Percentiles rank a stretch among this genome's conserved stretches.
These are phyloP conservation scores for Zaprionus lineosus DNA, from an alignment of 2,888 invertebrate genomes.

Conservation along the genomic window DNA sequence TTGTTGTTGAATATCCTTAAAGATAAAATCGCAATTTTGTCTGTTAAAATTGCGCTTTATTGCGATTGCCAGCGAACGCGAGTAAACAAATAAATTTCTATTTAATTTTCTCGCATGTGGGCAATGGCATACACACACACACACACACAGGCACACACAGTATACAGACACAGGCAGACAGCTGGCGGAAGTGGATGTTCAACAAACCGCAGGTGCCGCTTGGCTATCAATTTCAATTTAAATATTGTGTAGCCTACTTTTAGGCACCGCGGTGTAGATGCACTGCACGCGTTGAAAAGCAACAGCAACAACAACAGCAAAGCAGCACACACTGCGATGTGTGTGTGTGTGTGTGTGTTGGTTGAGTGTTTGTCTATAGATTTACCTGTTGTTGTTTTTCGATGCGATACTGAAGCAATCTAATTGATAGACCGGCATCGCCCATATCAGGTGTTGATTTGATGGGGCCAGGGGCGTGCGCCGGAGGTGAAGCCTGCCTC, in stretches of 20 bases:
- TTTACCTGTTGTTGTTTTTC: slow-evolving; percentile 42
- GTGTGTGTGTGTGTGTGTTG: background rate
- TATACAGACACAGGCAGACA: slow-evolving; percentile 15
- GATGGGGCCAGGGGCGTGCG: no score
- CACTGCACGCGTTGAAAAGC: slow-evolving; percentile 47
- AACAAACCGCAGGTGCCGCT: slow-evolving; percentile 49
- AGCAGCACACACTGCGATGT: slow-evolving; percentile 1
- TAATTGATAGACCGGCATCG: slow-evolving; percentile 65
- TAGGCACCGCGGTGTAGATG: slow-evolving; percentile 22
- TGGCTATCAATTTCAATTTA: slow-evolving; percentile 72
- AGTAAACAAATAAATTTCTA: slow-evolving; percentile 54
- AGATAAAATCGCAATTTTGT: slow-evolving; percentile 13
- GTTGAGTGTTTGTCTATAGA: slow-evolving; percentile 20
- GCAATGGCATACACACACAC: slow-evolving; percentile 10
- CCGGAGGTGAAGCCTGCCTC: background rate
- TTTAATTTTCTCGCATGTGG: slow-evolving; percentile 50
- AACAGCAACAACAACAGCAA: no score
- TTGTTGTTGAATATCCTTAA: no score
- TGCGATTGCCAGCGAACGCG: slow-evolving; percentile 8
- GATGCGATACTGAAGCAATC: slow-evolving; percentile 43
- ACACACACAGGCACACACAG: slow-evolving; percentile 22
- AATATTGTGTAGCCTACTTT: slow-evolving; percentile 61
- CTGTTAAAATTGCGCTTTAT: slow-evolving; percentile 28
- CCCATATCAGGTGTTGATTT: slow-evolving; percentile 59
- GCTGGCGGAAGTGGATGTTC: slow-evolving; percentile 26